Conservation (phyloP, 2,797 vertebrate species). For the Ficedula albicollis region DNA sequence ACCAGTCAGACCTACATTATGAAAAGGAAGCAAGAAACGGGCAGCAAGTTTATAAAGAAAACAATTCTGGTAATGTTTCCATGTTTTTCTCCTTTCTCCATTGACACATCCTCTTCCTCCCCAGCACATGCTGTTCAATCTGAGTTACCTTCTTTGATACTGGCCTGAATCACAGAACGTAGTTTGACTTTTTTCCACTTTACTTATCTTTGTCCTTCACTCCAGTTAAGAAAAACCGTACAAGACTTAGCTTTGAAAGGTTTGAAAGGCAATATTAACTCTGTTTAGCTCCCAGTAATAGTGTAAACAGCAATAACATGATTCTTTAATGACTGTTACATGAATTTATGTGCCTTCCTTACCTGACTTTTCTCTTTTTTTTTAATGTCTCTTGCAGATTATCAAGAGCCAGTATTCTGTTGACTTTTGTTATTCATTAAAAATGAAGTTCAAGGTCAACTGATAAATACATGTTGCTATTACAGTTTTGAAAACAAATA, state of each 20-base stretch:
- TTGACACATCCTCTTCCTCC: neutral
- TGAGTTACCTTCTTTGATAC: neutral
- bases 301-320: neutral
- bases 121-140: neutral
- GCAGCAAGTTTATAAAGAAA: neutral
- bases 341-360: neutral
- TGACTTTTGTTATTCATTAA: conserved; percentile 34
- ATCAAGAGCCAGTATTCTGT: neutral
- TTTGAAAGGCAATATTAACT: neutral
- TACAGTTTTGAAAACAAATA: neutral
- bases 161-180: neutral
- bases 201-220: neutral
- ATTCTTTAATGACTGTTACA: neutral
- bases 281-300: neutral
- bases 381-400: neutral
- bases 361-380: neutral
- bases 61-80: neutral
- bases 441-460: conserved; percentile 12
- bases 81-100: neutral
- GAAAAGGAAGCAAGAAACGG: neutral
- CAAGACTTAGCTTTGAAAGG: neutral
- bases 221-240: neutral
- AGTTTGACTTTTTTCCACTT: neutral
- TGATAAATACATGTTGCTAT: neutral
- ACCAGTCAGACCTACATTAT: neutral